Evolutionary conservation across 2,888 invertebrate species (phyloP).

Genomic region (Onthophagus sagittarius): DNA sequence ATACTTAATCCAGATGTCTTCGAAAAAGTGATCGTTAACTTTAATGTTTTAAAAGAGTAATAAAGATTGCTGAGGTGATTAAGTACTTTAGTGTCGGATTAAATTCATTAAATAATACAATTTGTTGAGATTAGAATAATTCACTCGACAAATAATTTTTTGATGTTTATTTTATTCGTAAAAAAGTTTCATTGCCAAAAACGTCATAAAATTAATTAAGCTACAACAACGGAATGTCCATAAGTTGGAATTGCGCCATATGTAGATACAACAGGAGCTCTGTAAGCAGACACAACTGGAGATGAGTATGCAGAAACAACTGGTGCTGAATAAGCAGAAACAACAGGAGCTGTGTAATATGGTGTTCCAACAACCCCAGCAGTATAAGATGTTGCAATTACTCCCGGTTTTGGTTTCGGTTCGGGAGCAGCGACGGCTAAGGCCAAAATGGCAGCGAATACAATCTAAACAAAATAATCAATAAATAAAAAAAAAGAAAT

Average conservation of each 20-base stretch:
- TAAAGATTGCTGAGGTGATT: no score
- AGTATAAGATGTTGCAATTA: constrained; percentile 43
- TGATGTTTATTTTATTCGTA: not conserved
- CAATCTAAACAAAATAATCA: constrained; percentile 43
- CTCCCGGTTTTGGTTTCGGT: constrained; percentile 27
- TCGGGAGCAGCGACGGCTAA: constrained; percentile 51
- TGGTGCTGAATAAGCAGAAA: constrained; percentile 37
- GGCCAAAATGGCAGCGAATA: constrained; percentile 50
- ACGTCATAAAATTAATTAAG: not conserved
- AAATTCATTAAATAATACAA: no score
- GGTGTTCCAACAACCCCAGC: constrained; percentile 16
- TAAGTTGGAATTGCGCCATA: not conserved
- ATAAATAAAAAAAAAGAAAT: not conserved
- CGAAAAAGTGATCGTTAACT: no score
- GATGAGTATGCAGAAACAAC: constrained; percentile 28
- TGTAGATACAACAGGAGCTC: not conserved
- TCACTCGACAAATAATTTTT: not conserved
- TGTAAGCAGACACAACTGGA: not conserved
- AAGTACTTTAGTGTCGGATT: no score
- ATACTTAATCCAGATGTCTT: no score
- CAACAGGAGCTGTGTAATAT: constrained; percentile 37
- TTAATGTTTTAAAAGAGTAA: no score
- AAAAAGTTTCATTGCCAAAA: not conserved
- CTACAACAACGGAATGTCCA: not conserved
- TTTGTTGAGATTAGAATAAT: not conserved